Evolutionary conservation across 2,888 invertebrate genomes (phyloP).

Genomic region (Eulithis prunata): DNA sequence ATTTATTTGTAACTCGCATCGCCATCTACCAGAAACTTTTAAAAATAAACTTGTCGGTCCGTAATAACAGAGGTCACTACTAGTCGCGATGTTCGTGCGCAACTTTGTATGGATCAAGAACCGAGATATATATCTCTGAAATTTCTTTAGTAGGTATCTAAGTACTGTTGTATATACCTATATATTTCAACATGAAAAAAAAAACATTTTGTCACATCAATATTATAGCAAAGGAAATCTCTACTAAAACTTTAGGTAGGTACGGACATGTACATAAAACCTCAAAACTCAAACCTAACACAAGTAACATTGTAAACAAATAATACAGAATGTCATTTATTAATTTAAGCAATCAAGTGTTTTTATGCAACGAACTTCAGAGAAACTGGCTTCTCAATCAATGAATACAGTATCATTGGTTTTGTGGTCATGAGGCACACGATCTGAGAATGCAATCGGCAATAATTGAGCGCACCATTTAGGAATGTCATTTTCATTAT

Average conservation of each 20-base stretch:
- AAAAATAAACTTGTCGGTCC: conserved; percentile 22
- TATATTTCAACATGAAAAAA: no score
- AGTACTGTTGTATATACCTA: no score
- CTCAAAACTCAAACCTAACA: not conserved
- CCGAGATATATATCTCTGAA: no score
- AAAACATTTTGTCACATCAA: no score
- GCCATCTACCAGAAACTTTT: conserved; percentile 34
- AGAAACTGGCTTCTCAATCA: conserved; percentile 25
- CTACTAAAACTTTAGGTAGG: no score
- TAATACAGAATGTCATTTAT: not conserved
- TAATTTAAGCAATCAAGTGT: not conserved
- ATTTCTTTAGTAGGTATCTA: no score
- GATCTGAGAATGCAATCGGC: conserved; percentile 59
- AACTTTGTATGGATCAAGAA: conserved; percentile 10
- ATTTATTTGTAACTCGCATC: conserved; percentile 6
- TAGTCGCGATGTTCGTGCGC: conserved; percentile 35
- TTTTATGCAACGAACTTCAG: not conserved
- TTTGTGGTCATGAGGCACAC: conserved; percentile 52
- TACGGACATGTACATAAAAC: no score
- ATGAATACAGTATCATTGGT: conserved; percentile 31
- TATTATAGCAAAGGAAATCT: no score
- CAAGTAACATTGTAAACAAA: not conserved
- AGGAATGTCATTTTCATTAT: not conserved
- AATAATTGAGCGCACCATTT: conserved; percentile 30
- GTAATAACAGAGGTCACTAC: conserved; percentile 32